Conservation (phyloP, 2,888 invertebrate species). For the Dynastes tityus region DNA sequence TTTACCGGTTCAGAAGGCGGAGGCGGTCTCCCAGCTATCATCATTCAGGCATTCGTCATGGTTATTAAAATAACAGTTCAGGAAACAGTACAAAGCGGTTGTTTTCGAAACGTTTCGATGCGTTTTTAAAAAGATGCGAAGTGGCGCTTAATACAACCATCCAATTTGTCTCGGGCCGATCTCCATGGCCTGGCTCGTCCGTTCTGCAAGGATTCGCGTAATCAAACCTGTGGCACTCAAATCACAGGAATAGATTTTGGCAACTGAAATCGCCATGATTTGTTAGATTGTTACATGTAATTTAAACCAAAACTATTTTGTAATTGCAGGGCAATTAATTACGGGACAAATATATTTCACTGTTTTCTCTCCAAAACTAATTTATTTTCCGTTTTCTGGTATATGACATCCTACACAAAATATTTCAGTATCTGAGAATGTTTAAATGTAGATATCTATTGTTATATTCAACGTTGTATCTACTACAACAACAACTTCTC, state of each 20-base stretch:
- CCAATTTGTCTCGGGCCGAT: slow-evolving; percentile 38
- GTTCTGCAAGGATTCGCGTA: slow-evolving; percentile 33
- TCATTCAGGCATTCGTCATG: slow-evolving; percentile 56
- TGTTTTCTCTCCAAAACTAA: neutral
- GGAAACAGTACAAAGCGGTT: slow-evolving; percentile 48
- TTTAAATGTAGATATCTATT: too few species aligned
- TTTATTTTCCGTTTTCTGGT: too few species aligned
- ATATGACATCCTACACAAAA: too few species aligned
- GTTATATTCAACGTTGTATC: too few species aligned
- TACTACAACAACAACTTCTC: too few species aligned
- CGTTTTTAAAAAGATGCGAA: slow-evolving; percentile 39
- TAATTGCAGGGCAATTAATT: slow-evolving; percentile 28
- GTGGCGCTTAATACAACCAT: slow-evolving; percentile 31
- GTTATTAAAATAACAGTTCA: slow-evolving; percentile 57
- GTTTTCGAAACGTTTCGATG: too few species aligned
- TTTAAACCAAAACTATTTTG: slow-evolving; percentile 28
- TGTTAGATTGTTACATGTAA: slow-evolving; percentile 34
- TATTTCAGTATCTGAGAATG: too few species aligned
- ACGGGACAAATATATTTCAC: neutral
- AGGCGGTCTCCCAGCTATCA: slow-evolving; percentile 53
- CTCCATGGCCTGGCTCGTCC: slow-evolving; percentile 11
- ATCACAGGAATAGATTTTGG: slow-evolving; percentile 33
- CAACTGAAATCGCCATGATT: slow-evolving; percentile 25
- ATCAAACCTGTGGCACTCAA: slow-evolving; percentile 24
- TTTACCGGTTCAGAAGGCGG: slow-evolving; percentile 54